Conservation (phyloP, 2,113 vertebrate species). For the Ceyx margarethae region DNA sequence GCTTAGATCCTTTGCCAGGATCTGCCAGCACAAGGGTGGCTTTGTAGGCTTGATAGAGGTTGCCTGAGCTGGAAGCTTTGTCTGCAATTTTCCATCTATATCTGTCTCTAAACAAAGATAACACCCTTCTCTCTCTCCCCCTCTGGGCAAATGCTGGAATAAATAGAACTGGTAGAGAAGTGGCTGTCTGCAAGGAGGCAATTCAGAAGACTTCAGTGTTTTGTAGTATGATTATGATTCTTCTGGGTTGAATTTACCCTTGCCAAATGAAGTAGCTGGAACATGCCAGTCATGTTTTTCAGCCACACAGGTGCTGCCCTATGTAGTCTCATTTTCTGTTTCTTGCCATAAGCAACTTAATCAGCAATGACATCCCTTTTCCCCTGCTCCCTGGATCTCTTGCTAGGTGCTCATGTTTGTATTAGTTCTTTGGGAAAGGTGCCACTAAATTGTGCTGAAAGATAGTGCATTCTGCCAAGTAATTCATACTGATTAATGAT, state of each 20-base stretch:
- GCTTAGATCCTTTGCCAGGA: constrained; percentile 10
- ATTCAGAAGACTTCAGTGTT: background rate
- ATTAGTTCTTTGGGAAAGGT: constrained; percentile 57
- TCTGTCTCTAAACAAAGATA: background rate
- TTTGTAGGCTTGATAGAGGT: constrained; percentile 6
- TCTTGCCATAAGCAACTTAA: constrained; percentile 48
- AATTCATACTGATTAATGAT: constrained; percentile 57
- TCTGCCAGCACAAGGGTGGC: constrained; percentile 11
- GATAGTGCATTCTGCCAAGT: constrained; percentile 38
- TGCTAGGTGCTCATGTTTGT: constrained; percentile 3
- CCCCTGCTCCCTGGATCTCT: background rate
- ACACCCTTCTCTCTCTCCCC: background rate
- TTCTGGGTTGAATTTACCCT: constrained; percentile 8
- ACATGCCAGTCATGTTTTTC: constrained; percentile 45
- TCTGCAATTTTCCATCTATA: constrained; percentile 3
- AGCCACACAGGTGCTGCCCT: constrained; percentile 47
- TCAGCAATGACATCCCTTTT: constrained; percentile 39
- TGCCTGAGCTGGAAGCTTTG: constrained; percentile 7
- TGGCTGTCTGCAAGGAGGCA: background rate
- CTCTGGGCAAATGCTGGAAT: background rate
- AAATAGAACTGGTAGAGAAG: background rate
- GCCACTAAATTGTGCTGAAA: constrained; percentile 44
- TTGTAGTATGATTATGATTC: constrained; percentile 2
- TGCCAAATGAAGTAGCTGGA: constrained; percentile 57
- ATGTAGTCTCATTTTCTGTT: constrained; percentile 29